Evolutionary conservation across 2,113 vertebrate genomes (phyloP), one percentile per base, ranked within the genome.

Genomic region (Columbina picui): DNA sequence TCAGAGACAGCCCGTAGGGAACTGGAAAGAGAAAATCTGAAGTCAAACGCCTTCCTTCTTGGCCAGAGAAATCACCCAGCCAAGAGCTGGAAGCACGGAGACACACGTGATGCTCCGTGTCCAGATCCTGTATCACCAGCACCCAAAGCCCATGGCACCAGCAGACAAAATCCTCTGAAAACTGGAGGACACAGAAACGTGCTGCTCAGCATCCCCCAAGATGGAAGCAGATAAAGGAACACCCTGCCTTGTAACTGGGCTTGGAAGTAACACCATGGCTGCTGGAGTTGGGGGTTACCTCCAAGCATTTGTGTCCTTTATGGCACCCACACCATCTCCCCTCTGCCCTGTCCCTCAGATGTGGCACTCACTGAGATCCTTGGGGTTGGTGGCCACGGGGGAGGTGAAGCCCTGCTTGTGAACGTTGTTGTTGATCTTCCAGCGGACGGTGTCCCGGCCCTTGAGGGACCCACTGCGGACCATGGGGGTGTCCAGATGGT

Each of bases 351-450:
- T 25, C 52, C 38, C 49, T 20, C 27, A 21, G 14, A 4, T 2
- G 14, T 5, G 47, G 27, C 41, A 98, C 98, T 98, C 94, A 99
- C 99, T 94, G 84, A 96, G 98, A 65, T 99, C 99, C 30, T 98
- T 98, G 43, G 98, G 98, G 96, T 96, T 99, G 95, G 98, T 53
- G 23, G 96, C 93, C 0, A 98, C 39, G 1, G 98, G 94, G 38
- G 98, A 94, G 15, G 98, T 81, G 47, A 93, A 95, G 25, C 97
- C 81, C 12, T 95, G 96, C 16, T 98, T 97, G 96, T 99, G 99
- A 7, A 99, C 98, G 0, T 99, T 99, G 94, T 99, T 99, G 34
- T 98, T 99, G 90, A 99, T 98, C 97, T 98, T 99, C 99, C 99
- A 99, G 93, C 98, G 98, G 15, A 99, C 98, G 0, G 98, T 98